Conservation (phyloP, 1,140 invertebrate species). For the Macrobrachium nipponense region DNA sequence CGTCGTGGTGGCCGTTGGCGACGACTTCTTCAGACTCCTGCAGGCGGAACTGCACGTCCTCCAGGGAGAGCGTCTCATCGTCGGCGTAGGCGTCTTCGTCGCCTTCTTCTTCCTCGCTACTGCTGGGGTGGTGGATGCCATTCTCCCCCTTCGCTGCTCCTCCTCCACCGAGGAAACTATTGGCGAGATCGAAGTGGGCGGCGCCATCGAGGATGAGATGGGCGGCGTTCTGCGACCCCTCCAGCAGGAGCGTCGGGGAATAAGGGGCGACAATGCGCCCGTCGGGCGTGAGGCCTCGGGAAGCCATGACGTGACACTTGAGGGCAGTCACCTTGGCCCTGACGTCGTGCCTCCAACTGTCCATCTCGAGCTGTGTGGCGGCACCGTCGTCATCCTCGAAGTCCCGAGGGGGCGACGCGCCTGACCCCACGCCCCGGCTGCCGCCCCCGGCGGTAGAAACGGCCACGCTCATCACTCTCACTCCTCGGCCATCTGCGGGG, state of each 20-base stretch:
- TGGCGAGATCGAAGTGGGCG: constrained; percentile 53
- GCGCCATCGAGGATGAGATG: constrained; percentile 40
- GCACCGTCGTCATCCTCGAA: constrained; percentile 9
- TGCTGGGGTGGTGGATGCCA: not conserved
- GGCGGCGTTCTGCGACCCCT: constrained; percentile 31
- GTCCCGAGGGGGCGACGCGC: not conserved
- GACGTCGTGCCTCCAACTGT: constrained; percentile 54
- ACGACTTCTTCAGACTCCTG: constrained; percentile 15
- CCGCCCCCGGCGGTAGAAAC: constrained; percentile 22
- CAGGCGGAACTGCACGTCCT: constrained; percentile 38
- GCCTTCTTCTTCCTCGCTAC: not conserved
- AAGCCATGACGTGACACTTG: constrained; percentile 63
- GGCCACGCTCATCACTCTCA: constrained; percentile 39
- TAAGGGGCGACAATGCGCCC: constrained; percentile 59
- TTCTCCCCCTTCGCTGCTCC: constrained; percentile 16
- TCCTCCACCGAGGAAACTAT: not conserved
- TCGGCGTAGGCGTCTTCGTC: not conserved
- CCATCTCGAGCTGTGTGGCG: constrained; percentile 66
- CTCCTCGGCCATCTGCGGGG: not conserved
- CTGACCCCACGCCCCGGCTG: not conserved
- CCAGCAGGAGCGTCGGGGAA: constrained; percentile 48
- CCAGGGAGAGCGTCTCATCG: constrained; percentile 17
- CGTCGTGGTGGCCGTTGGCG: not conserved
- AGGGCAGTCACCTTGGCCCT: constrained; percentile 60
- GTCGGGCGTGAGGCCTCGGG: constrained; percentile 58